Percentiles rank a stretch among this genome's conserved stretches.
Conservation (phyloP, 1,140 invertebrate species). For the Caenorhabditis brenneri region DNA sequence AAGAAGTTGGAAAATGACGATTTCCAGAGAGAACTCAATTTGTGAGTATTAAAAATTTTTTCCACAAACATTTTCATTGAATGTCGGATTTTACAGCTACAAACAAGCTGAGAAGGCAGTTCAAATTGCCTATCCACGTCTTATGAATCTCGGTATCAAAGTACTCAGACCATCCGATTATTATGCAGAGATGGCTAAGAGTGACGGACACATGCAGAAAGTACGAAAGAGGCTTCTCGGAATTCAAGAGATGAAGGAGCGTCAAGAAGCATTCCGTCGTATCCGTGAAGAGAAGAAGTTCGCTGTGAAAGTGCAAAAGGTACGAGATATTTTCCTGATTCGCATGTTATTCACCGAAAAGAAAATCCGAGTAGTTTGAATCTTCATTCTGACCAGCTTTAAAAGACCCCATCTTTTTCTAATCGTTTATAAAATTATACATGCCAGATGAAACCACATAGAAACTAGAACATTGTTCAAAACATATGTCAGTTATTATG, state of each 20-base stretch:
- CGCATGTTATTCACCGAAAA: no score
- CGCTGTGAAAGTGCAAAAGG: constrained; percentile 77
- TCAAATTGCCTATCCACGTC: constrained; percentile 58
- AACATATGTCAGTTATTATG: no score
- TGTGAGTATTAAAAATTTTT: no score
- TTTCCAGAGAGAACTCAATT: constrained; percentile 63
- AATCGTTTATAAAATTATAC: no score
- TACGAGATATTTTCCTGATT: neutral
- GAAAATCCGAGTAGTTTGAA: no score
- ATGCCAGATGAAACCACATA: no score
- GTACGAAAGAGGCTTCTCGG: constrained; percentile 83
- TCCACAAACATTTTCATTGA: neutral
- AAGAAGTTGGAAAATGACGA: constrained; percentile 58
- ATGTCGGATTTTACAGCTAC: constrained; percentile 65
- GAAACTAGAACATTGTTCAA: no score
- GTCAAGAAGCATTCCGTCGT: constrained; percentile 86
- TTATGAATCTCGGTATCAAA: constrained; percentile 58
- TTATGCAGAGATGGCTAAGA: constrained; percentile 98
- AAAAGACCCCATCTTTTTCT: no score
- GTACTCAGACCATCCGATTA: constrained; percentile 83
- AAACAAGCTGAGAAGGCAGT: constrained; percentile 67
- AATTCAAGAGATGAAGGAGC: constrained; percentile 82
- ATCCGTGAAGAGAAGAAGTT: constrained; percentile 88
- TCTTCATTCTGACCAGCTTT: no score
- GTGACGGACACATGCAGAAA: constrained; percentile 96